Evolutionary conservation across 2,888 invertebrate species (phyloP), one percentile per base, ranked within the genome.

Genomic region (Sturmia bella): DNA sequence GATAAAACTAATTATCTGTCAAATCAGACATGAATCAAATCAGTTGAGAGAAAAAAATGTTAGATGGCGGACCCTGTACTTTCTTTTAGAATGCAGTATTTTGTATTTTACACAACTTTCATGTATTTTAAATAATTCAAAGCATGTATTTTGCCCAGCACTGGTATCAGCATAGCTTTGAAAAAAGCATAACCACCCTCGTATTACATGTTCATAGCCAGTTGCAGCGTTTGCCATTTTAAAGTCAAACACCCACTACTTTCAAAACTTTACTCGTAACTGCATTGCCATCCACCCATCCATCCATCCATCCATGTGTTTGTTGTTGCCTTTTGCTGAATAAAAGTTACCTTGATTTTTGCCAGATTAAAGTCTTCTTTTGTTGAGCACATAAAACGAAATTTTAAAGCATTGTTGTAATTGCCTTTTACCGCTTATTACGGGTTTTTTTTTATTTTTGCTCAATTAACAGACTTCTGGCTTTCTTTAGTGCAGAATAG

Each of bases 271-370:
- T 11, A 41, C 24, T 50, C 21, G 4, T 13, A 43, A 45, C 48
- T 56, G 56, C 39, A 76, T 43, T 76, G 52, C 12, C 52, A 69
- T 24, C 41, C 11, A 57, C 2, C 9, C 12, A 24, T 6, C 32
- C 32, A 21, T 76, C 41, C 11, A 57, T 12, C 9, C 12, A 24
- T 6, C 32, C 32, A 21, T 76, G 61, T 57, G 37, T 21, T 57
- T 17, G 17, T 32, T 57, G 61, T 32, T 43, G 32, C 39, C 27
- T 9, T 21, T 66, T 24, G 3, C 27, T 56, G 52, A 50, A 41
- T 57, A 72, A 13, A 76, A 76, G 64, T 70, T 78, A 72, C 78
- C 78, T 72, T 78, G 78, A 78, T 78, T 64, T 77, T 70, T 59
- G 19, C 32, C 37, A 70, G 78, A 59, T 72, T 57, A 72, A 72